phyloP scores from a whole-genome alignment of 2,888 invertebrate genomes.

The Coecobrya sp. region DNA sequence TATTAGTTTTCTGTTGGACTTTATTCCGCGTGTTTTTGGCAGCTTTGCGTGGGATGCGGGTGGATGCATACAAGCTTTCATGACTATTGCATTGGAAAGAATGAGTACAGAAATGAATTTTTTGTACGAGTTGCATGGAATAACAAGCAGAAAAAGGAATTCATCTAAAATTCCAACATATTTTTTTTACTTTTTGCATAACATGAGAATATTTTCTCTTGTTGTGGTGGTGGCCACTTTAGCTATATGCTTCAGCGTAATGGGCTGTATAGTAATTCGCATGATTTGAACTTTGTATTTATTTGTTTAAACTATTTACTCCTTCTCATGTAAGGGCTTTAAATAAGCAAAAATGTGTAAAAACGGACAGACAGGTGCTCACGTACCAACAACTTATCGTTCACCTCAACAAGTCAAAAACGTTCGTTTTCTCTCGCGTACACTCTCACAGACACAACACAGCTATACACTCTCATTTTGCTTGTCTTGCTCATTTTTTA shows the following conservation, averaged over 20 bases:
- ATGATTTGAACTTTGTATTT: not conserved
- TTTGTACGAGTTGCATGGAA: not conserved
- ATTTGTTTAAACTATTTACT: not conserved
- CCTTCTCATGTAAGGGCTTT: conserved; percentile 5
- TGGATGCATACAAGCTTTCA: not conserved
- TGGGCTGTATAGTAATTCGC: not conserved
- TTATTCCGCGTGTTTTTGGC: not conserved
- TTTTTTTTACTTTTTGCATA: not conserved
- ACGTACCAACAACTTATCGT: conserved; percentile 38
- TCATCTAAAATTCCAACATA: not conserved
- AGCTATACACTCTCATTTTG: not conserved
- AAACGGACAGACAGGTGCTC: conserved; percentile 52
- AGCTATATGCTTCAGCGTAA: not conserved
- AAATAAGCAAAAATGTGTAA: not conserved
- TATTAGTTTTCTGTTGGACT: not conserved
- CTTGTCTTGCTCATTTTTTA: conserved; percentile 24
- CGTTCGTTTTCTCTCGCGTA: conserved; percentile 1
- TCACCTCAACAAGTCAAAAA: conserved; percentile 35
- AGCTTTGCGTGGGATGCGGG: not conserved
- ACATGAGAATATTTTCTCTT: conserved; percentile 1
- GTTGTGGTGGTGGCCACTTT: not conserved
- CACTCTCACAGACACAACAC: conserved; percentile 31
- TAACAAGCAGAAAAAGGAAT: conserved; percentile 3
- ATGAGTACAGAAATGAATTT: not conserved
- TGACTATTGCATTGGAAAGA: not conserved